Evolutionary conservation across 1,140 invertebrate species (phyloP).

Genomic region (Orussus abietinus): DNA sequence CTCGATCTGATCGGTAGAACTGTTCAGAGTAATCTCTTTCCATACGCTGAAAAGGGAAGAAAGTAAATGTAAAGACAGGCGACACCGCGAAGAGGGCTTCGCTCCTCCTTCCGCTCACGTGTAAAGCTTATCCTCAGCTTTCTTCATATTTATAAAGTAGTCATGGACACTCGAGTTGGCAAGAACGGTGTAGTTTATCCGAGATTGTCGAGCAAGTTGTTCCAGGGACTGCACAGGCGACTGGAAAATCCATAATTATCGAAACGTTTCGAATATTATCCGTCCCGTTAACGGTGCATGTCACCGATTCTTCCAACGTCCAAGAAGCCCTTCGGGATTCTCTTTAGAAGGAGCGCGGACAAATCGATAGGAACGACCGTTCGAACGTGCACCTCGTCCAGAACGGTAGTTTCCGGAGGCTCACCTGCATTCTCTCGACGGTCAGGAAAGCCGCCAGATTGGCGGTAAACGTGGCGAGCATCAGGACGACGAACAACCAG

Average conservation of each 20-base stretch:
- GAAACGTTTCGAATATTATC: not conserved
- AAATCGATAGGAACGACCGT: no score
- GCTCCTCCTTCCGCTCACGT: constrained; percentile 59
- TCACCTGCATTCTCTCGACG: constrained; percentile 89
- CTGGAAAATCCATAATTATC: constrained; percentile 44
- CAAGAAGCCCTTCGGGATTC: no score
- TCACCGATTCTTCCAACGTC: no score
- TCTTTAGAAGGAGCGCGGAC: no score
- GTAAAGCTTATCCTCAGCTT: constrained; percentile 83
- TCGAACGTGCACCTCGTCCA: no score
- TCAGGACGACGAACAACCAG: constrained; percentile 89
- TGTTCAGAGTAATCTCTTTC: constrained; percentile 84
- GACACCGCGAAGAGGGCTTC: no score
- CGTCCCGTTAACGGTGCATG: not conserved
- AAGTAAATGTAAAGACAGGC: constrained; percentile 1
- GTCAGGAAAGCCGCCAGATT: constrained; percentile 96
- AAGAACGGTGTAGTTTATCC: constrained; percentile 90
- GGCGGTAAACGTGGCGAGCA: constrained; percentile 93
- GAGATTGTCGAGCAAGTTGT: constrained; percentile 78
- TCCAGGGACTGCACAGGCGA: constrained; percentile 84
- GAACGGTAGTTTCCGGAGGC: no score
- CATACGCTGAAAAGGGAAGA: constrained; percentile 62
- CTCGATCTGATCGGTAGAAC: constrained; percentile 67
- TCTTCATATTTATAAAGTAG: constrained; percentile 90
- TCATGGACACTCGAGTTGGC: constrained; percentile 72